These are phyloP conservation scores for Drosophila arizonae DNA, from an alignment of 1,140 invertebrate species.

Conservation along the genomic window DNA sequence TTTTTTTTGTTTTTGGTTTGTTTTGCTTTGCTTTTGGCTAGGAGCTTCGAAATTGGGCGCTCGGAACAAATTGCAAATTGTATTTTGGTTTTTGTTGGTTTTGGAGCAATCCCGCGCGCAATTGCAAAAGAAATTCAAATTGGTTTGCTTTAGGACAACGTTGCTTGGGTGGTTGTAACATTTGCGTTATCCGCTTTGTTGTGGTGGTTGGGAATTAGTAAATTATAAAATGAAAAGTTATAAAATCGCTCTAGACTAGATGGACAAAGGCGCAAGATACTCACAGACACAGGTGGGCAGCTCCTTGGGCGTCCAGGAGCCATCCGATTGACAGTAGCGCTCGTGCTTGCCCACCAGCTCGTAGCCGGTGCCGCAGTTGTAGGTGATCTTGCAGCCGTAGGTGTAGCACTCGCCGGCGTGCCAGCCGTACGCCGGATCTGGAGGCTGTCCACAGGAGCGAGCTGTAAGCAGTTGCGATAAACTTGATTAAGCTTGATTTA, in stretches of 20 bases:
- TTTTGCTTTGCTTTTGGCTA: neutral
- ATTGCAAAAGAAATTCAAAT: constrained; percentile 27
- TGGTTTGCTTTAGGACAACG: constrained; percentile 50
- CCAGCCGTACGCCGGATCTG: constrained; percentile 94
- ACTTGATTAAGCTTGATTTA: neutral
- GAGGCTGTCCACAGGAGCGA: constrained; percentile 92
- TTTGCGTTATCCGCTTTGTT: constrained; percentile 73
- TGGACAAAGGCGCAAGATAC: constrained; percentile 72
- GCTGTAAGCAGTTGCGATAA: constrained; percentile 84
- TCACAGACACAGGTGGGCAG: constrained; percentile 94
- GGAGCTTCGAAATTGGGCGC: constrained; percentile 8
- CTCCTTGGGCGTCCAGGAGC: constrained; percentile 94
- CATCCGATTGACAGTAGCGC: constrained; percentile 93
- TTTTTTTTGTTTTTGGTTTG: neutral
- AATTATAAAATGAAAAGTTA: constrained; percentile 56
- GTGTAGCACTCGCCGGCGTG: constrained; percentile 96
- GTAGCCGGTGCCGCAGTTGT: constrained; percentile 95
- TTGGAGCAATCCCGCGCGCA: neutral
- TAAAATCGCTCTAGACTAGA: constrained; percentile 12
- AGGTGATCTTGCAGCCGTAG: constrained; percentile 94
- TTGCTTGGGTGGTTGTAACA: constrained; percentile 70
- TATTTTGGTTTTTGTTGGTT: neutral
- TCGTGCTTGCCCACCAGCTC: constrained; percentile 93
- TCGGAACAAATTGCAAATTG: constrained; percentile 38
- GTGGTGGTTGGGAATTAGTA: neutral